Conservation (phyloP, 2,888 invertebrate genomes). For the Amorpha juglandis region DNA sequence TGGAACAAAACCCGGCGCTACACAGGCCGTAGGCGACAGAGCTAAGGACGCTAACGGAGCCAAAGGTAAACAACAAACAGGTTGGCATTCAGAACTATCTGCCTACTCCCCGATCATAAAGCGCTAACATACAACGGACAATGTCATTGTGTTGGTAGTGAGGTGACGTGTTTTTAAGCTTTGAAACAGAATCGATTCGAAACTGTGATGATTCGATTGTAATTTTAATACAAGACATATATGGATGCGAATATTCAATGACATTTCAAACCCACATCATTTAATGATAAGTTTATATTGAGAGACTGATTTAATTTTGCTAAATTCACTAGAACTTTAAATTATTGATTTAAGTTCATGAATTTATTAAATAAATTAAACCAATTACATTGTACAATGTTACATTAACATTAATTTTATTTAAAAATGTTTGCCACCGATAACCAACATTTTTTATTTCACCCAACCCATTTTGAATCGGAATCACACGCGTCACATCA, state of each 20-base stretch:
- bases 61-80: conserved; percentile 24
- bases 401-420: too few species aligned
- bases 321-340: too few species aligned
- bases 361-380: too few species aligned
- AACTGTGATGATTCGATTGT: not conserved
- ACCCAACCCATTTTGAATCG: not conserved
- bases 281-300: too few species aligned
- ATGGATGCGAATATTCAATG: too few species aligned
- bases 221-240: not conserved
- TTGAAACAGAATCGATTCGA: not conserved
- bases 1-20: not conserved
- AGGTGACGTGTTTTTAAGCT: not conserved
- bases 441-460: not conserved
- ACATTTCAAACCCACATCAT: too few species aligned
- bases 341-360: too few species aligned
- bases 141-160: conserved; percentile 24
- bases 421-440: not conserved
- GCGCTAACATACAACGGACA: conserved; percentile 25
- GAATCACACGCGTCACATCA: not conserved
- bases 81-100: conserved; percentile 22
- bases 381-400: not conserved
- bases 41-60: conserved; percentile 24
- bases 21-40: conserved; percentile 20
- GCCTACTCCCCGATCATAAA: conserved; percentile 22
- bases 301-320: too few species aligned